A percentile compares a stretch with the other conserved stretches of the same genome.
Evolutionary conservation across 2,113 vertebrate genomes (phyloP).

Genomic region (Chelonoidis abingdonii): DNA sequence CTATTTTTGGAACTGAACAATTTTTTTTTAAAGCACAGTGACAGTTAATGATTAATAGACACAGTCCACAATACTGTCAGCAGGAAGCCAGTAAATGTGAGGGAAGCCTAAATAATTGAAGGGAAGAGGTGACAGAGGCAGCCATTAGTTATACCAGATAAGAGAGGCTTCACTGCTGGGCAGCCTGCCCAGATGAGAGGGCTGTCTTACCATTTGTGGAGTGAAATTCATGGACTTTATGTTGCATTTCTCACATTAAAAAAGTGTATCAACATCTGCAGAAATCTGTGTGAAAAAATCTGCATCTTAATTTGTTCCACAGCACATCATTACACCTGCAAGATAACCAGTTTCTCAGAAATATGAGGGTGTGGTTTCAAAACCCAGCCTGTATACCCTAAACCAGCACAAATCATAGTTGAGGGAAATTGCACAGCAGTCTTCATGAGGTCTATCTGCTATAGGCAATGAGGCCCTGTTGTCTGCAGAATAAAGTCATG

Average conservation of each 20-base stretch:
- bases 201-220: constrained; percentile 23
- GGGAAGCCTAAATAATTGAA: constrained; percentile 78
- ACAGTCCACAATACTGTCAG: constrained; percentile 57
- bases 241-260: not conserved
- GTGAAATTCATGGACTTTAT: not conserved
- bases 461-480: not conserved
- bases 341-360: not conserved
- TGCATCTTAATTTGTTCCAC: not conserved
- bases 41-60: constrained; percentile 78
- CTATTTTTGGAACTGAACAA: constrained; percentile 53
- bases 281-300: not conserved
- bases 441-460: not conserved
- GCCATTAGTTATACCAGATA: constrained; percentile 59
- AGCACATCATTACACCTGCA: not conserved
- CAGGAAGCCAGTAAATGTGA: constrained; percentile 62
- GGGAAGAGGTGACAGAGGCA: constrained; percentile 63
- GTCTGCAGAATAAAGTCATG: not conserved
- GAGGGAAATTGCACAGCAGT: not conserved
- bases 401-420: not conserved
- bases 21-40: constrained; percentile 50
- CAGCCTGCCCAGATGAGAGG: constrained; percentile 51
- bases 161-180: constrained; percentile 62
- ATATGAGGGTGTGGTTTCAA: constrained; percentile 1
- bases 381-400: not conserved
- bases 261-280: not conserved